Evolutionary conservation across 1,140 invertebrate genomes (phyloP).

Genomic region (Zophobas morio): DNA sequence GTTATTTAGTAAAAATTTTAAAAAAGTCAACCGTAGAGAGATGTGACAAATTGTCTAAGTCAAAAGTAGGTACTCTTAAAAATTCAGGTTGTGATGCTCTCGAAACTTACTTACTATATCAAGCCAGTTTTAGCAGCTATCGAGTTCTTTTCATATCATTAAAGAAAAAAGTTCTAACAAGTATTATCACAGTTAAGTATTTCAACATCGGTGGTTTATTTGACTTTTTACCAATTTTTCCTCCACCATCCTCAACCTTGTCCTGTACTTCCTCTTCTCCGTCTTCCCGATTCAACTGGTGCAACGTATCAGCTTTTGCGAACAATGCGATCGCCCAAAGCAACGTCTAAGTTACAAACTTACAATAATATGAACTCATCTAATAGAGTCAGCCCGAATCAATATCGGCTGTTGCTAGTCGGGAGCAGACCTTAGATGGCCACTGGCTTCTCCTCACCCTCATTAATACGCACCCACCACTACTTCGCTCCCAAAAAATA

Average conservation of each 20-base stretch:
- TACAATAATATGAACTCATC: slow-evolving; percentile 49
- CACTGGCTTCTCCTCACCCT: slow-evolving; percentile 14
- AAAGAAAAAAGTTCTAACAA: too few species aligned
- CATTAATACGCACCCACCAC: background rate
- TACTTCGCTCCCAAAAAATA: slow-evolving; percentile 4
- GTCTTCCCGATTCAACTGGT: background rate
- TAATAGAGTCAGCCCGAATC: slow-evolving; percentile 45
- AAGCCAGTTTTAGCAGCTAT: too few species aligned
- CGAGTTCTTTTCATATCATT: too few species aligned
- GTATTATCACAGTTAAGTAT: too few species aligned
- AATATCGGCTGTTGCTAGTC: slow-evolving; percentile 28
- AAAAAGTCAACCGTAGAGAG: too few species aligned
- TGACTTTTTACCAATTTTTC: too few species aligned
- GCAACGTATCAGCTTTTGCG: slow-evolving; percentile 17
- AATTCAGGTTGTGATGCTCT: too few species aligned
- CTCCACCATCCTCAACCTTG: background rate
- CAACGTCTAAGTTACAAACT: slow-evolving; percentile 45
- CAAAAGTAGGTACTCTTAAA: too few species aligned
- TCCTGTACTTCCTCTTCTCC: background rate
- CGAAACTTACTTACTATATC: too few species aligned
- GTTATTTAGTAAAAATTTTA: too few species aligned
- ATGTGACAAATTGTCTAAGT: too few species aligned
- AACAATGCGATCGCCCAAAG: slow-evolving; percentile 37
- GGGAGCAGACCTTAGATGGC: background rate
- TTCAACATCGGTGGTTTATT: too few species aligned